Evolutionary conservation across 2,888 invertebrate species (phyloP), one percentile per base, ranked within the genome.

Genomic region (Hemaris fuciformis): DNA sequence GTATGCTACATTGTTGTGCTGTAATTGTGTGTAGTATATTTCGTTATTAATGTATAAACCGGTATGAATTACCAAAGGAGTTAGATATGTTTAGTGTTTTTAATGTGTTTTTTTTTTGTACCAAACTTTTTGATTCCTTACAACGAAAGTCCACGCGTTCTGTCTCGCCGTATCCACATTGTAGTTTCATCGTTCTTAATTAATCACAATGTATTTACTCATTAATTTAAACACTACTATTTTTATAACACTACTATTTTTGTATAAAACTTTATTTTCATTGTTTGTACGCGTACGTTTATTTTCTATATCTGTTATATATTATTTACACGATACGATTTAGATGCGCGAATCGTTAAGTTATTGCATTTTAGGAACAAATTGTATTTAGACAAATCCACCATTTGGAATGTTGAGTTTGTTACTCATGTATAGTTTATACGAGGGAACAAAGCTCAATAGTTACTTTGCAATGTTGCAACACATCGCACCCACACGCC

Each of bases 41-140:
- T 85, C 77, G 80, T 89, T 87, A 81, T 81, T 80, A 53, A 74
- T 81, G 79, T 80, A 69, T 83, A 86, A 87, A 85, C 89, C 91
- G 91, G 91, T 91, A 89, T 85, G 80, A 81, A 86, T 89, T 89
- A 91, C 91, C 91, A 91, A 91, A 91, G 91, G 87, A 80, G 83
- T 88, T 90, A 90, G 88, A 79, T 90, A 88, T 84, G 83, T 82
- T 83, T 90, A 87, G 87, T 81, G 75, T 80, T 87, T 84, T 89
- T 86, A 82, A 85, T 85, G 81, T 85, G 83, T 85, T 80, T 73
- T 68, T 71, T 70, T 69, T 71, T 71, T 73, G 43, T 77, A 77
- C 69, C 67, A 70, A n/a, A 70, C 64, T 62, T 78, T 73, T 69
- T 66, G 61, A 62, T 62, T 57, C 62, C 63, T 64, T 65, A 38